phyloP scores from a whole-genome alignment of 2,888 invertebrate species.

The Anodontia alba region DNA sequence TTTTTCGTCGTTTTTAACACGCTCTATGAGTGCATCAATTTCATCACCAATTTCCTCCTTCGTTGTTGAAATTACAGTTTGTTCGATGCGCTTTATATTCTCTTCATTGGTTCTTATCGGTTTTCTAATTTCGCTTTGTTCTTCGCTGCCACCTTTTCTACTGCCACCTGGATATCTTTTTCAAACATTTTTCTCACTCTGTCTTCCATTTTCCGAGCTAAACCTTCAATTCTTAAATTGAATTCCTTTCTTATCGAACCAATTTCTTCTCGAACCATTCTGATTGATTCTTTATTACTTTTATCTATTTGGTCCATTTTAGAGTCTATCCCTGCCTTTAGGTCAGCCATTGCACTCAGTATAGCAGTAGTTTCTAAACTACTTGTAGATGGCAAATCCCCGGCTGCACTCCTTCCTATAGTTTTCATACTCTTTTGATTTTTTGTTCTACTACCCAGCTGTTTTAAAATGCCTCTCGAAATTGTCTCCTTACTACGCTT shows the following conservation, averaged over 20 bases:
- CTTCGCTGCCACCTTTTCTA: not conserved
- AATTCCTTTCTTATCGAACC: not conserved
- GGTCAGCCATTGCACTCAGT: not conserved
- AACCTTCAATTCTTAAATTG: not conserved
- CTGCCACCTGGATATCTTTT: not conserved
- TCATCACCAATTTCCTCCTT: not conserved
- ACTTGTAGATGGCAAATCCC: no score
- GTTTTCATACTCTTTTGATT: no score
- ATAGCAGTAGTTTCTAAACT: not conserved
- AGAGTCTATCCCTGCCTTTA: not conserved
- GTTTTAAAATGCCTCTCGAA: no score
- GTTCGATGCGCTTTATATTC: not conserved
- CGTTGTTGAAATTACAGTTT: not conserved
- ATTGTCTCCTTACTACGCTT: no score
- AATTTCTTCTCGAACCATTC: not conserved
- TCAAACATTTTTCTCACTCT: constrained; percentile 1
- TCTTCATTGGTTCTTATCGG: not conserved
- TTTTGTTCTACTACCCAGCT: no score
- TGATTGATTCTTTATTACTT: not conserved
- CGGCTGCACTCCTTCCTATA: no score
- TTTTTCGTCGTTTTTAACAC: not conserved
- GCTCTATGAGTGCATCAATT: not conserved
- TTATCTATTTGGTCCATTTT: constrained; percentile 3
- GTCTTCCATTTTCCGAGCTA: no score
- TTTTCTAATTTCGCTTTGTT: not conserved